These are phyloP conservation scores for Ranitomeya variabilis DNA, from an alignment of 2,113 vertebrate species.

Conservation along the genomic window DNA sequence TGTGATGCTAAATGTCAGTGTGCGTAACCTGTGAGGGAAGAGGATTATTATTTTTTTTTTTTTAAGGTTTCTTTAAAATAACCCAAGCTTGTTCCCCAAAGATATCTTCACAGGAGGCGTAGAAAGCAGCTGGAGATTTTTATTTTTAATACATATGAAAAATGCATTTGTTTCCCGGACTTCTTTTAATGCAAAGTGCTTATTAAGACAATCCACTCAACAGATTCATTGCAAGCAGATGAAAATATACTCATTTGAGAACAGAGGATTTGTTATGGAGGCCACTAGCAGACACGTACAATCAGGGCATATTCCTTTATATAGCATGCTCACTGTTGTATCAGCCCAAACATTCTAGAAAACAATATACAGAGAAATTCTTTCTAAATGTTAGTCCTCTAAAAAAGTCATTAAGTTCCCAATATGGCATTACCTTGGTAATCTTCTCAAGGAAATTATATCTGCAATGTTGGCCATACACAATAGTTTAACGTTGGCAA, in stretches of 20 bases:
- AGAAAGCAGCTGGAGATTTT: slow-evolving; percentile 38
- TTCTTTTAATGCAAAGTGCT: not conserved
- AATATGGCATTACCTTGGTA: no score
- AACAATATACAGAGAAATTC: no score
- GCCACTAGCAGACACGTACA: not conserved
- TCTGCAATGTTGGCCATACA: no score
- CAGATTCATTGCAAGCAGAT: slow-evolving; percentile 36
- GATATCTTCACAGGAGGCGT: slow-evolving; percentile 16
- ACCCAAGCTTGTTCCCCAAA: slow-evolving; percentile 29
- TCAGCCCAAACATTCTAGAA: not conserved
- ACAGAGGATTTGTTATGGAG: not conserved
- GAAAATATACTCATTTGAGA: not conserved
- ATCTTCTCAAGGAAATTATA: no score
- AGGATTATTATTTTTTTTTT: slow-evolving; percentile 9
- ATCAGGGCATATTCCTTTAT: not conserved
- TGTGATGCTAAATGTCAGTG: slow-evolving; percentile 40
- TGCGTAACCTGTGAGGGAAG: slow-evolving; percentile 3
- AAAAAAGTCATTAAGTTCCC: no score
- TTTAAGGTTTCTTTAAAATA: slow-evolving; percentile 30
- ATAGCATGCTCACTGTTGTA: not conserved
- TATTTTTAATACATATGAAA: slow-evolving; percentile 33
- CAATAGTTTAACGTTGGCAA: no score
- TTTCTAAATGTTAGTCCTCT: no score
- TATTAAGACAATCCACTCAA: slow-evolving; percentile 30
- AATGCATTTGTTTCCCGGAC: slow-evolving; percentile 28